A percentile compares a stretch with the other conserved stretches of the same genome.
Conservation (phyloP, 2,888 invertebrate species). For the Caenorhabditis plicata region DNA sequence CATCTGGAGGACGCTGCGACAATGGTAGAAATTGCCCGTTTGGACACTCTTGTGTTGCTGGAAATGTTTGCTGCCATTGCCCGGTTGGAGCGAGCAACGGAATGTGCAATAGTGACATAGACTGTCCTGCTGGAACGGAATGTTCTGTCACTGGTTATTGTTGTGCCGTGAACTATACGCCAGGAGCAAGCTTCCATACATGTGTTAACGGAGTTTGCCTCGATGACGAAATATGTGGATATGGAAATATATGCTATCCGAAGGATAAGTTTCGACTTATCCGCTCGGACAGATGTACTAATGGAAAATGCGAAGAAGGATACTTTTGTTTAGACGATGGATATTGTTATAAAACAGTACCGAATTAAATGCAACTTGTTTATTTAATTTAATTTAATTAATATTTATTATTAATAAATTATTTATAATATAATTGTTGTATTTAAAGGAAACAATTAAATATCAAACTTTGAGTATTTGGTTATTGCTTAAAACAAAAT, state of each 20-base stretch:
- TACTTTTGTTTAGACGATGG: too few species aligned
- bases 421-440: too few species aligned
- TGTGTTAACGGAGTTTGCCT: conserved; percentile 29
- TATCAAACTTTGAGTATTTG: too few species aligned
- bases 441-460: too few species aligned
- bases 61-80: conserved; percentile 45
- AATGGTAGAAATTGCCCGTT: conserved; percentile 34
- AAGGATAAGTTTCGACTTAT: too few species aligned
- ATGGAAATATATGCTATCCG: conserved; percentile 40
- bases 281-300: too few species aligned
- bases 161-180: conserved; percentile 16
- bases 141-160: conserved; percentile 27
- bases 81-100: conserved; percentile 38
- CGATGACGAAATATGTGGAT: conserved; percentile 23
- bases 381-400: too few species aligned
- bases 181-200: conserved; percentile 4
- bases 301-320: too few species aligned
- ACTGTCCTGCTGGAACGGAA: conserved; percentile 30
- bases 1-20: conserved; percentile 30
- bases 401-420: too few species aligned
- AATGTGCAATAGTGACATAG: conserved; percentile 13
- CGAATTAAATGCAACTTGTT: too few species aligned
- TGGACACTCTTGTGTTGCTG: conserved; percentile 33
- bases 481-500: too few species aligned
- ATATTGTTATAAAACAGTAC: too few species aligned